Conservation (phyloP, 1,140 invertebrate genomes). For the Pachypsylla venusta region DNA sequence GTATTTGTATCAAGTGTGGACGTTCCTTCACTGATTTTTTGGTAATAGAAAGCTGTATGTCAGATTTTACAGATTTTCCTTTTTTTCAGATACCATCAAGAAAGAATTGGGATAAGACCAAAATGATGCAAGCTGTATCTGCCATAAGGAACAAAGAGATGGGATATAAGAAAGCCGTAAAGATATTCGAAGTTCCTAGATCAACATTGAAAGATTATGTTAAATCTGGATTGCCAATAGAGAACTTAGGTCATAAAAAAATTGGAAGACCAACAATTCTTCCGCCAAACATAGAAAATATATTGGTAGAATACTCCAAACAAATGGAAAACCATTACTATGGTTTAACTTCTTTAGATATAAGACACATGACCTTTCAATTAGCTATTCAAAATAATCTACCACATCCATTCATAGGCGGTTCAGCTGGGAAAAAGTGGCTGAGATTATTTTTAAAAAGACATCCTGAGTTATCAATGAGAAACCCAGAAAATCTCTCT, state of each 20-base stretch:
- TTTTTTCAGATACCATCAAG: neutral
- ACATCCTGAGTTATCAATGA: conserved; percentile 24
- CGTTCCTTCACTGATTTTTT: too few relatives aligned
- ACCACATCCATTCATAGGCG: neutral
- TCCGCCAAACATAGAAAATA: neutral
- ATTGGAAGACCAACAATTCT: neutral
- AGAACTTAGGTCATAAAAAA: neutral
- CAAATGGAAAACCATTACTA: neutral
- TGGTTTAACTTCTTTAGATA: neutral
- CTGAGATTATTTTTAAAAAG: conserved; percentile 25
- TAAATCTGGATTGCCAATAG: neutral
- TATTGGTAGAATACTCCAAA: neutral
- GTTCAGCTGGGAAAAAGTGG: conserved; percentile 27
- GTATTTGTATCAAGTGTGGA: too few relatives aligned
- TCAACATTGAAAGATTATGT: conserved; percentile 10
- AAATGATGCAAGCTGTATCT: neutral
- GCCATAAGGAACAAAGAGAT: neutral
- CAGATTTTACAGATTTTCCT: too few relatives aligned
- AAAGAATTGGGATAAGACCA: neutral
- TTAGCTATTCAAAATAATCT: conserved; percentile 6
- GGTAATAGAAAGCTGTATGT: too few relatives aligned
- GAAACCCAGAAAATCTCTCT: conserved; percentile 26
- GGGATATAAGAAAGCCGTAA: neutral
- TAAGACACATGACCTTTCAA: neutral
- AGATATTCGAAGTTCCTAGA: neutral